These are phyloP conservation scores for Hozukius guyotensis DNA, from an alignment of 2,797 vertebrate species.

Conservation along the genomic window DNA sequence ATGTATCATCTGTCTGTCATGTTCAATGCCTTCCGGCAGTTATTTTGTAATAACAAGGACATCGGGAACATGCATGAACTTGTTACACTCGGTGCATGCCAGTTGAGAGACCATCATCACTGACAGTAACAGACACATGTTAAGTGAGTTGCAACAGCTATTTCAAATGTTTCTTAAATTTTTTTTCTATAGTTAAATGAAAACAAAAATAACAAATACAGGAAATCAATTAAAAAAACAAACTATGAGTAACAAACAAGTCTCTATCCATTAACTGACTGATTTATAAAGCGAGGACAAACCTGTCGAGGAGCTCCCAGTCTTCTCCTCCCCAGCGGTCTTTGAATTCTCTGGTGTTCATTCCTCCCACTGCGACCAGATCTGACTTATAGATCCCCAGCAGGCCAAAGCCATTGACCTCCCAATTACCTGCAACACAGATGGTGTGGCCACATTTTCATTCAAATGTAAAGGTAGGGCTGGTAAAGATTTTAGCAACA, in stretches of 20 bases:
- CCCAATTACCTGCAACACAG: slow-evolving; percentile 90
- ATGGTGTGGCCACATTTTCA: background rate
- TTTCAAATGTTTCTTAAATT: background rate
- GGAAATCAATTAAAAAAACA: background rate
- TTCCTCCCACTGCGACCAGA: slow-evolving; percentile 90
- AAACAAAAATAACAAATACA: background rate
- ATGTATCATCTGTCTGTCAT: background rate
- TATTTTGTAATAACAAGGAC: background rate
- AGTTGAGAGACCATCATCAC: background rate
- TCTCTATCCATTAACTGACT: background rate
- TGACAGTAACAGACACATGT: background rate
- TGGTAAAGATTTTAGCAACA: too few species aligned
- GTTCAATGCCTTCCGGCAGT: background rate
- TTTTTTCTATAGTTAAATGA: background rate
- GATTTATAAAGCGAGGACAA: slow-evolving; percentile 3
- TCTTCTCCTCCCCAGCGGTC: slow-evolving; percentile 98
- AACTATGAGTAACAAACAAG: background rate
- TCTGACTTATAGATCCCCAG: slow-evolving; percentile 98
- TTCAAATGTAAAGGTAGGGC: background rate
- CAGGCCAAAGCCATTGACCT: slow-evolving; percentile 95
- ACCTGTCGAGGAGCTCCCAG: slow-evolving; percentile 99
- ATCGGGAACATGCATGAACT: background rate
- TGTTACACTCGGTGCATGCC: background rate
- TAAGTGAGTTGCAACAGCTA: background rate
- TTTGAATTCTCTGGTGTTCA: slow-evolving; percentile 94